phyloP scores from a whole-genome alignment of 1,140 invertebrate genomes.

The Lepidurus packardi region DNA sequence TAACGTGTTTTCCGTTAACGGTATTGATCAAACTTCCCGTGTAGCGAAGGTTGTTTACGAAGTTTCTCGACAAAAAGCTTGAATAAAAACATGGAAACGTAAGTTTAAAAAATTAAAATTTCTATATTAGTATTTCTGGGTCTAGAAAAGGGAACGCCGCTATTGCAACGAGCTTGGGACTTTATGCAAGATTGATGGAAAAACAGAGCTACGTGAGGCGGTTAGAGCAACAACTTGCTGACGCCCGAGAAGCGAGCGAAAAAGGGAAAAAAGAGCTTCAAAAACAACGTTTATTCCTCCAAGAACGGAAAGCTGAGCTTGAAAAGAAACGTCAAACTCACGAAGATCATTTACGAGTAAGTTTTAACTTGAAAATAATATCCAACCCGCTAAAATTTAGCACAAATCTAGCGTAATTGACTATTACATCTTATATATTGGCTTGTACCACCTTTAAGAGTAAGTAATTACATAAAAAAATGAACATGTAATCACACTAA shows the following conservation, averaged over 20 bases:
- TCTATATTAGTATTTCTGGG: background rate
- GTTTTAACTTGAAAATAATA: background rate
- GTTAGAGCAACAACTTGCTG: background rate
- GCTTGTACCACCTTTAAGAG: no score
- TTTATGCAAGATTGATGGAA: background rate
- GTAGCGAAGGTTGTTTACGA: background rate
- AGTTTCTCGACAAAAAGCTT: background rate
- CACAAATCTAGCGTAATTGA: no score
- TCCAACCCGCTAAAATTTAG: no score
- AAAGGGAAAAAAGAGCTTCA: background rate
- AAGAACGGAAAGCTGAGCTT: background rate
- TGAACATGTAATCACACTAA: no score
- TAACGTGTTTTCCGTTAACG: background rate
- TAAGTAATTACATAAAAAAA: no score
- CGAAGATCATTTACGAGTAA: background rate
- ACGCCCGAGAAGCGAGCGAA: background rate
- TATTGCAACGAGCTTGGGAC: background rate
- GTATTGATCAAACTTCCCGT: background rate
- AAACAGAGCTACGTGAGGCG: background rate
- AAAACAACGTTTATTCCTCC: background rate
- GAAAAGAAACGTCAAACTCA: background rate
- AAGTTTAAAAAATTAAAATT: background rate
- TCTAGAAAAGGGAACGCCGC: background rate
- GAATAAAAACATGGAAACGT: background rate
- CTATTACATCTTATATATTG: no score